phyloP scores from a whole-genome alignment of 2,888 invertebrate species.

The Ctena decussata region DNA sequence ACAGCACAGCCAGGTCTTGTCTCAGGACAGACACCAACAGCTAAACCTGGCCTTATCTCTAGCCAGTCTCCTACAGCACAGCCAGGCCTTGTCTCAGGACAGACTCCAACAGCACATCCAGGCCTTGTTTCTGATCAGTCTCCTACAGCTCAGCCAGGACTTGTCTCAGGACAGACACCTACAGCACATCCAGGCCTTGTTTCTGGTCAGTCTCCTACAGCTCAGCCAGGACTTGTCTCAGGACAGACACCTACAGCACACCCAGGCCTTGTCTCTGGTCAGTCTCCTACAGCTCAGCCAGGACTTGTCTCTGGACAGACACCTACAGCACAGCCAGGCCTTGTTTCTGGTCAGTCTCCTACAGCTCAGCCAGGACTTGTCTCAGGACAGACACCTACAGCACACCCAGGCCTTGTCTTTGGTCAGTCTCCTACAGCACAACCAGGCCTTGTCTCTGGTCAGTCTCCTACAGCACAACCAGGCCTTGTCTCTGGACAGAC shows the following conservation, averaged over 20 bases:
- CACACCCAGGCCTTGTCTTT: conserved; percentile 27
- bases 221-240: too few relatives aligned
- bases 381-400: conserved; percentile 46
- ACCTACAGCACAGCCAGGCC: conserved; percentile 43
- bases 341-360: conserved; percentile 36
- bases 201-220: conserved; percentile 48
- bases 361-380: conserved; percentile 49
- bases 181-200: conserved; percentile 37
- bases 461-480: conserved; percentile 40
- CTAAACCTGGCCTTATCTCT: conserved; percentile 43
- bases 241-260: conserved; percentile 55
- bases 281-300: conserved; percentile 49
- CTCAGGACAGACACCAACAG: too few relatives aligned
- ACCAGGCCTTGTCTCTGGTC: conserved; percentile 35
- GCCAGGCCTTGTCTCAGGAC: conserved; percentile 21
- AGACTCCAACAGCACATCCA: conserved; percentile 56
- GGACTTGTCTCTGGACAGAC: conserved; percentile 16
- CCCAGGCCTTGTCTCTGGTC: conserved; percentile 33
- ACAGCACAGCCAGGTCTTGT: conserved; percentile 47
- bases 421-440: conserved; percentile 51
- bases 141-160: conserved; percentile 44
- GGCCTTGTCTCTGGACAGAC: conserved; percentile 18
- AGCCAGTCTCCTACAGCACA: conserved; percentile 22
- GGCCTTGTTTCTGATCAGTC: conserved; percentile 20
- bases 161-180: conserved; percentile 44